Percentiles rank a stretch among this genome's conserved stretches.
phyloP scores from a whole-genome alignment of 92 coral and sea anemone species.

The Heliopora coerulea region DNA sequence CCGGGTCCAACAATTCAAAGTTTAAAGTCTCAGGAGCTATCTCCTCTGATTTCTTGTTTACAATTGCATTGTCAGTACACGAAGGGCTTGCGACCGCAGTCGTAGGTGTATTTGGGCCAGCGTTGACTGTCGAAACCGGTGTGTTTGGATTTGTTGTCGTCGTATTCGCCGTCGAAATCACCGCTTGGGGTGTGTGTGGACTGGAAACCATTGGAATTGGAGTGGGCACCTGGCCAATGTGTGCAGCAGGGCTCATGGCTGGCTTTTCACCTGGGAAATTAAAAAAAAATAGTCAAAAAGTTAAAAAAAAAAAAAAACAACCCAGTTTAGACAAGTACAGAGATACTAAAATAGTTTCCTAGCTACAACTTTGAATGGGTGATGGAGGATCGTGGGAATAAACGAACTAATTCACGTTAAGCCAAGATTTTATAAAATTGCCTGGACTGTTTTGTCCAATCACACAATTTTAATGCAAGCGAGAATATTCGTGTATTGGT shows the following conservation, averaged over 20 bases:
- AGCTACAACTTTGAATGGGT: no score
- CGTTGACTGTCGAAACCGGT: conserved; percentile 34
- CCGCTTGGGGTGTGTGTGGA: conserved; percentile 56
- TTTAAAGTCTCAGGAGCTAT: conserved; percentile 65
- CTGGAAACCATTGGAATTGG: conserved; percentile 51
- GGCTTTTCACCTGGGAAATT: conserved; percentile 24
- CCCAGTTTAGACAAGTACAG: no score
- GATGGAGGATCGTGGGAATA: no score
- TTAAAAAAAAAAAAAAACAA: no score
- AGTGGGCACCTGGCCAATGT: conserved; percentile 58
- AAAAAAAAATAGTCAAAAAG: no score
- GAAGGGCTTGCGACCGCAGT: conserved; percentile 48
- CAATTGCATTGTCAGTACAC: conserved; percentile 9
- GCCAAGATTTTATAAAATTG: no score
- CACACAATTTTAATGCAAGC: no score
- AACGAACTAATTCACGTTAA: no score
- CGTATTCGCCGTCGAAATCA: conserved; percentile 41
- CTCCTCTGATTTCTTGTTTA: conserved; percentile 58
- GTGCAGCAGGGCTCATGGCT: conserved; percentile 36
- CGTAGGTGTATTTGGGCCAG: conserved; percentile 30
- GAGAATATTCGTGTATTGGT: no score
- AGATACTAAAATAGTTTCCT: no score
- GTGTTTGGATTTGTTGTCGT: conserved; percentile 43
- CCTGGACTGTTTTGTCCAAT: no score
- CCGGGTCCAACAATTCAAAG: conserved; percentile 58